Base-by-base conservation (phyloP, 2,113 vertebrate genomes). In the Phoxinus phoxinus region DNA sequence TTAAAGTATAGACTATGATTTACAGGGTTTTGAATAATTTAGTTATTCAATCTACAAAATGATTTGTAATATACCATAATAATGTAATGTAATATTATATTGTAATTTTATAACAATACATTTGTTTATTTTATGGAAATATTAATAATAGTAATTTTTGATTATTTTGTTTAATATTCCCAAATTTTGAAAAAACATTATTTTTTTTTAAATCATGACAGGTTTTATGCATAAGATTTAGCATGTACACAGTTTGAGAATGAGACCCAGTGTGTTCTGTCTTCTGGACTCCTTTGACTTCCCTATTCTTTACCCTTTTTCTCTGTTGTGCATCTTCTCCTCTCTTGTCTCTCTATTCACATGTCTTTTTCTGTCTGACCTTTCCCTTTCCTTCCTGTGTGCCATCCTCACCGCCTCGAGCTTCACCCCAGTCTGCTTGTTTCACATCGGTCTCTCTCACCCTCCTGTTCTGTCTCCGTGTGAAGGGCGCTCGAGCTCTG, bases 351-450 rank as follows among this genome's bases (percentile, higher is more conserved):
- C 2, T 58, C 67, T 76, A 0, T 83, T 58, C n/a, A 53, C 53
- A 51, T 61, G 37, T 73, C 25, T 41, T 11, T 65, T 63, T n/a
- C 46, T 78, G 6, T 12, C 27, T 46, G 53, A 76, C 72, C 77
- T 58, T 58, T 74, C 58, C 19, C 53, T 61, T 75, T 61, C 27
- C 25, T 8, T 25, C 30, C 56, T 53, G 6, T 69, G 59, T n/a
- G 73, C n/a, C 13, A 0, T 56, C 17, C 32, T 59, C 59, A 53
- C 41, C 65, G 27, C 61, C 58, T 75, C 30, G 4, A 58, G 53
- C 67, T 75, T 61, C 37, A 44, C 13, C 56, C 51, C 46, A 48
- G 61, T 87, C 74, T 59, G 27, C 81, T 56, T 81, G 17, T 69
- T 41, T 76, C 63, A 25, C 37, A 4, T 58, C 63, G 25, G 27